These are phyloP conservation scores for Chrysochloris asiatica DNA, from an alignment of 2,113 vertebrate genomes.

Conservation along the genomic window DNA sequence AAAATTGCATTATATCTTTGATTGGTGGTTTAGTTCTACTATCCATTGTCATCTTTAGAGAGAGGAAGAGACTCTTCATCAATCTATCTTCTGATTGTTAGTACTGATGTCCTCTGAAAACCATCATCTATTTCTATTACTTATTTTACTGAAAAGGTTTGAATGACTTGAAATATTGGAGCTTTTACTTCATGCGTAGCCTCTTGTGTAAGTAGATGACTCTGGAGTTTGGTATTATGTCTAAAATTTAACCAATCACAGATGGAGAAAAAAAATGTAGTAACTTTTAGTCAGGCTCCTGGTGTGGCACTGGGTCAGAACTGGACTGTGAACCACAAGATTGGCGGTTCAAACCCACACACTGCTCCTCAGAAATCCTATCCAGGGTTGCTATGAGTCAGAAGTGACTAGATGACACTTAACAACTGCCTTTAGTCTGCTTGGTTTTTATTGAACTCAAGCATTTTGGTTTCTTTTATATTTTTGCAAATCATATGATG, in stretches of 20 bases:
- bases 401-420: too few relatives aligned
- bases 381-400: too few relatives aligned
- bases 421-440: background rate
- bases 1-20: conserved; percentile 58
- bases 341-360: too few relatives aligned
- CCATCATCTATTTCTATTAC: conserved; percentile 51
- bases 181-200: background rate
- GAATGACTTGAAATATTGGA: conserved; percentile 34
- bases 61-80: conserved; percentile 51
- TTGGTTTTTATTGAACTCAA: conserved; percentile 15
- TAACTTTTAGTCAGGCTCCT: background rate
- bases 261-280: conserved; percentile 14
- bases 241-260: conserved; percentile 7
- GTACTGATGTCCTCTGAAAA: conserved; percentile 42
- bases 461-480: background rate
- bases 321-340: too few relatives aligned
- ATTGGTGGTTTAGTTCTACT: conserved; percentile 51
- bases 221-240: background rate
- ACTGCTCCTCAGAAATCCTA: too few relatives aligned
- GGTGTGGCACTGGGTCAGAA: too few relatives aligned
- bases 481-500: conserved; percentile 1
- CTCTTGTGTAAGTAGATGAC: background rate
- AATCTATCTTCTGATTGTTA: conserved; percentile 34
- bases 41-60: conserved; percentile 45
- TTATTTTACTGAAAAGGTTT: conserved; percentile 49